These are phyloP conservation scores for Alca torda DNA, from an alignment of 2,797 vertebrate genomes.

Conservation along the genomic window DNA sequence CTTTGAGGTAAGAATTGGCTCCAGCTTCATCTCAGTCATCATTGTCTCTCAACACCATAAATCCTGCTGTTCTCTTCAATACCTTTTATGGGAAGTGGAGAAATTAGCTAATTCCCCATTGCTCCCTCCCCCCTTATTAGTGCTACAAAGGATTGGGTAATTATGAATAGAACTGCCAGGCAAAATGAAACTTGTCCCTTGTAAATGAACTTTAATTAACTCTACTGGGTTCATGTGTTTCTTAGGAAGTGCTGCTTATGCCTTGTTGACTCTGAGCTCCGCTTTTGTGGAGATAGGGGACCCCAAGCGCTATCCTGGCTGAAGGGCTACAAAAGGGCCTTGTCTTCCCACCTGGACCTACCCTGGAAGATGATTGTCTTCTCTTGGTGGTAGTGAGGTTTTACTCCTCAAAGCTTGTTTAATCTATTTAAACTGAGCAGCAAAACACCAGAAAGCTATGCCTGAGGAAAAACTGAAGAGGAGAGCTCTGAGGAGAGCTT, in stretches of 20 bases:
- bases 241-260: neutral
- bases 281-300: neutral
- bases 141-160: neutral
- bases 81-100: neutral
- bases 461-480: neutral
- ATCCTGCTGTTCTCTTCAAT: neutral
- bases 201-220: constrained; percentile 30
- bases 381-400: neutral
- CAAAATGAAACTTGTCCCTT: constrained; percentile 12
- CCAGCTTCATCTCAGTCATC: neutral
- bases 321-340: neutral
- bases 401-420: neutral
- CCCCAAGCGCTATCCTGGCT: neutral
- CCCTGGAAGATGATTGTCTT: neutral
- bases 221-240: neutral
- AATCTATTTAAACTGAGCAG: neutral
- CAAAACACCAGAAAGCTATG: neutral
- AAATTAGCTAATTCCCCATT: neutral
- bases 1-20: neutral
- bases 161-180: constrained; percentile 5
- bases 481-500: neutral
- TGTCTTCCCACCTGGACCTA: neutral
- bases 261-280: neutral
- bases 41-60: neutral
- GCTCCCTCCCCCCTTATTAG: constrained; percentile 11